phyloP scores from a whole-genome alignment of 2,113 vertebrate genomes.

The Varanus komodoensis region DNA sequence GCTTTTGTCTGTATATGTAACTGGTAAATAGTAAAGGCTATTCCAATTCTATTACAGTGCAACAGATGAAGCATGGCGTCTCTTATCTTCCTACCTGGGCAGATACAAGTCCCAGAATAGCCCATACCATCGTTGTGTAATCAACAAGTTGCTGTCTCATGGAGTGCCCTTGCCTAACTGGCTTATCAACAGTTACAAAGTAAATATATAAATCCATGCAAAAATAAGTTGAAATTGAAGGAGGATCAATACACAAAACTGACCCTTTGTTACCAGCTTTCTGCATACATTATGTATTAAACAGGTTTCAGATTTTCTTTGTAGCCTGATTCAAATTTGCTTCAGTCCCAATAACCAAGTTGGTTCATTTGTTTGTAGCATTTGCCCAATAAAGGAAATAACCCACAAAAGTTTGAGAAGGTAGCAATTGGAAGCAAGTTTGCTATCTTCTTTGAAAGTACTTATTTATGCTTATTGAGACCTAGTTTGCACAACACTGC shows the following conservation, averaged over 20 bases:
- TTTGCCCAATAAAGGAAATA: neutral
- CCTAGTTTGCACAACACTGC: no score
- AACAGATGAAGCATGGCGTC: conserved; percentile 93
- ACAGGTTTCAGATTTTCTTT: neutral
- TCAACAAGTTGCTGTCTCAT: conserved; percentile 91
- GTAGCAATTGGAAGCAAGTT: neutral
- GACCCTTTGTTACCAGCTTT: neutral
- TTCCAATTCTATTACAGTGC: conserved; percentile 77
- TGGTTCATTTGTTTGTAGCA: neutral
- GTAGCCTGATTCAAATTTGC: neutral
- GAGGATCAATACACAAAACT: fast-evolving
- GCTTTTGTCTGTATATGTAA: no score
- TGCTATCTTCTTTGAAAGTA: neutral
- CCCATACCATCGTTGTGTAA: conserved; percentile 88
- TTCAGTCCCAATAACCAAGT: neutral
- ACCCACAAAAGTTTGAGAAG: neutral
- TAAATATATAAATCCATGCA: conserved; percentile 53
- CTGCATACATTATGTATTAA: neutral
- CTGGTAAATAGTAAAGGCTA: neutral
- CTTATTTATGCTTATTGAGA: neutral
- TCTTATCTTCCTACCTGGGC: conserved; percentile 89
- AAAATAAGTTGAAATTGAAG: neutral
- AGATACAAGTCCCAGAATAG: conserved; percentile 83
- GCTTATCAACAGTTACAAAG: conserved; percentile 94
- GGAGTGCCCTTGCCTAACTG: conserved; percentile 91